phyloP scores from a whole-genome alignment of 2,888 invertebrate genomes.

The Euproctis similis region DNA sequence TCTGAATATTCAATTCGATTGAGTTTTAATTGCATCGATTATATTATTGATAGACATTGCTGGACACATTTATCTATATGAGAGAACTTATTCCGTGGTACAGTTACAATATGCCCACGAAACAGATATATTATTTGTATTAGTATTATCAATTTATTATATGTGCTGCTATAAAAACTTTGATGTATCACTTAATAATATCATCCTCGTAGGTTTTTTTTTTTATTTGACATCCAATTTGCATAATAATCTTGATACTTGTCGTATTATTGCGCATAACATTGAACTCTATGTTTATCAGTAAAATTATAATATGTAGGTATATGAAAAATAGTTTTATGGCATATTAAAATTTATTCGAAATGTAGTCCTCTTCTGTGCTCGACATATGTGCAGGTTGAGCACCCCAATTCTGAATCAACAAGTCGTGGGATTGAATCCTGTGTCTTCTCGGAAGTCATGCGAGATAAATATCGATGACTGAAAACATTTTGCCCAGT shows the following conservation, averaged over 20 bases:
- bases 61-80: not conserved
- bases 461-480: too few relatives aligned
- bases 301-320: constrained; percentile 30
- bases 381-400: too few relatives aligned
- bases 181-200: constrained; percentile 52
- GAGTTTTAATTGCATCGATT: too few relatives aligned
- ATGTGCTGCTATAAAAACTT: constrained; percentile 46
- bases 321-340: too few relatives aligned
- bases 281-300: constrained; percentile 31
- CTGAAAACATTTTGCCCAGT: too few relatives aligned
- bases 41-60: too few relatives aligned
- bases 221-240: constrained; percentile 45
- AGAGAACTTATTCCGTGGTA: constrained; percentile 16
- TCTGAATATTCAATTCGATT: constrained; percentile 1
- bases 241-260: constrained; percentile 23
- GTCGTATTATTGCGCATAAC: constrained; percentile 6
- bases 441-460: too few relatives aligned
- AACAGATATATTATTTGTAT: constrained; percentile 20
- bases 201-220: constrained; percentile 40
- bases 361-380: too few relatives aligned
- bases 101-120: constrained; percentile 44
- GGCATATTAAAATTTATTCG: too few relatives aligned
- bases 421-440: too few relatives aligned
- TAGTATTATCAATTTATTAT: constrained; percentile 38
- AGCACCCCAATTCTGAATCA: too few relatives aligned